Conservation (phyloP, 2,888 invertebrate genomes). For the Epsilonema sp. region DNA sequence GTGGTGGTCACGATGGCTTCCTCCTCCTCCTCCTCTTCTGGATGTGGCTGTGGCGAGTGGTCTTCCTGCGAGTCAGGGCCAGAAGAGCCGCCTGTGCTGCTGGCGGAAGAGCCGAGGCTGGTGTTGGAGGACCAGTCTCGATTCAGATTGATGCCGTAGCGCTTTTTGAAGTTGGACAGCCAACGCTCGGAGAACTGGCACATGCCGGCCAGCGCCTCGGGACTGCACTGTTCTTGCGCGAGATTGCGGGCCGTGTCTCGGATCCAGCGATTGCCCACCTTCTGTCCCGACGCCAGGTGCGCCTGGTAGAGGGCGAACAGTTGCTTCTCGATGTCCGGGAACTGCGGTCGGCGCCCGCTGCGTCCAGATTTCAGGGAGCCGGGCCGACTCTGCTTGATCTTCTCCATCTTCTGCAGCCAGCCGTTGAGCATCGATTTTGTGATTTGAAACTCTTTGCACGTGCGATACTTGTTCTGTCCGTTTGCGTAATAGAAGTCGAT, state of each 20-base stretch:
- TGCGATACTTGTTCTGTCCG: slow-evolving; percentile 20
- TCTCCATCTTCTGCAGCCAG: slow-evolving; percentile 19
- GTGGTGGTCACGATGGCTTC: not conserved
- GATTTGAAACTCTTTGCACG: slow-evolving; percentile 15
- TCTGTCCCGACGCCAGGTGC: slow-evolving; percentile 1
- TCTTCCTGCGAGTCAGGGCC: not conserved
- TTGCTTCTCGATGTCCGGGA: slow-evolving; percentile 16
- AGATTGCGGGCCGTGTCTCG: slow-evolving; percentile 16
- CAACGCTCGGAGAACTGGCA: slow-evolving; percentile 20
- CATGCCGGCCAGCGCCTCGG: slow-evolving; percentile 10
- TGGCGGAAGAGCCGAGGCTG: not conserved
- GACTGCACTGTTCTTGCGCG: slow-evolving; percentile 12
- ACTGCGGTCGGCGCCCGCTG: slow-evolving; percentile 18
- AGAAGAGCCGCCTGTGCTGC: not conserved
- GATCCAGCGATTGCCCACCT: slow-evolving; percentile 17
- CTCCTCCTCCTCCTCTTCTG: not conserved
- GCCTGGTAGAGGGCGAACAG: slow-evolving; percentile 13
- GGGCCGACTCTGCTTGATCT: slow-evolving; percentile 16
- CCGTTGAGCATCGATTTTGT: slow-evolving; percentile 22
- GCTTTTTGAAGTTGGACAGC: slow-evolving; percentile 19
- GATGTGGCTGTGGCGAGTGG: not conserved
- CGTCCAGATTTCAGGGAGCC: slow-evolving; percentile 19
- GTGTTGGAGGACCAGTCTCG: slow-evolving; percentile 6
- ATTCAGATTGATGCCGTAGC: slow-evolving; percentile 10
- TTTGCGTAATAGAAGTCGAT: slow-evolving; percentile 17